A percentile compares a stretch with the other conserved stretches of the same genome.
Evolutionary conservation across 1,140 invertebrate species (phyloP).

Genomic region (Drosophila sulfurigaster): DNA sequence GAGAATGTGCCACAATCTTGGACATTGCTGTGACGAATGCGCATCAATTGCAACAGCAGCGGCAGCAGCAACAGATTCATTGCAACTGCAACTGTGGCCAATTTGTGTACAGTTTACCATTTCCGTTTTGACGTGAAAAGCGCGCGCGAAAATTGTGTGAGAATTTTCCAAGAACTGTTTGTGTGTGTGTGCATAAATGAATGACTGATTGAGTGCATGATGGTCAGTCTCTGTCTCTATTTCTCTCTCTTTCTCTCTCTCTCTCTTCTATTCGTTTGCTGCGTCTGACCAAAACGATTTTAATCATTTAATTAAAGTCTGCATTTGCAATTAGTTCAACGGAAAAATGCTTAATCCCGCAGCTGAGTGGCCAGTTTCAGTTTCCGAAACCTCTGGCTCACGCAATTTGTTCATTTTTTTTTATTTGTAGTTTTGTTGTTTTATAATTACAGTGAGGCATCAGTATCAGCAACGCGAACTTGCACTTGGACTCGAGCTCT

Average conservation of each 20-base stretch:
- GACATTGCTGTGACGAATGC: conserved; percentile 70
- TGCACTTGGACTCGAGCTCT: conserved; percentile 41
- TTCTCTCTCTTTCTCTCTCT: conserved; percentile 3
- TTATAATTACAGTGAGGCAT: conserved; percentile 53
- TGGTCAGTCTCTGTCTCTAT: conserved; percentile 46
- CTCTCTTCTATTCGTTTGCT: conserved; percentile 2
- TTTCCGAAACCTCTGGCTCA: conserved; percentile 41
- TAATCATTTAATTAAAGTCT: conserved; percentile 83
- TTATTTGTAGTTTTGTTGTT: no score
- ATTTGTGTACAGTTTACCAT: conserved; percentile 72
- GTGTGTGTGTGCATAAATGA: conserved; percentile 37
- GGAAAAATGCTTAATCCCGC: conserved; percentile 49
- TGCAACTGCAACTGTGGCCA: conserved; percentile 58
- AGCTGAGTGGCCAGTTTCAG: conserved; percentile 1
- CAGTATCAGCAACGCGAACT: conserved; percentile 25
- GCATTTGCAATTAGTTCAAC: conserved; percentile 72
- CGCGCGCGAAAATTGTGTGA: conserved; percentile 75
- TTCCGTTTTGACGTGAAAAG: conserved; percentile 62
- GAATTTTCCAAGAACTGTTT: conserved; percentile 69
- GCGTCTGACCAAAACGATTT: conserved; percentile 45
- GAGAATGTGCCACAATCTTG: conserved; percentile 31
- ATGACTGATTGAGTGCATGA: conserved; percentile 56
- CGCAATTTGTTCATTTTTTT: conserved; percentile 74
- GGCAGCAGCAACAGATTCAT: neutral
- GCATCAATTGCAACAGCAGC: conserved; percentile 48